Evolutionary conservation across 2,797 vertebrate species (phyloP), one percentile per base, ranked within the genome.

Genomic region (Gobionotothen gibberifrons): DNA sequence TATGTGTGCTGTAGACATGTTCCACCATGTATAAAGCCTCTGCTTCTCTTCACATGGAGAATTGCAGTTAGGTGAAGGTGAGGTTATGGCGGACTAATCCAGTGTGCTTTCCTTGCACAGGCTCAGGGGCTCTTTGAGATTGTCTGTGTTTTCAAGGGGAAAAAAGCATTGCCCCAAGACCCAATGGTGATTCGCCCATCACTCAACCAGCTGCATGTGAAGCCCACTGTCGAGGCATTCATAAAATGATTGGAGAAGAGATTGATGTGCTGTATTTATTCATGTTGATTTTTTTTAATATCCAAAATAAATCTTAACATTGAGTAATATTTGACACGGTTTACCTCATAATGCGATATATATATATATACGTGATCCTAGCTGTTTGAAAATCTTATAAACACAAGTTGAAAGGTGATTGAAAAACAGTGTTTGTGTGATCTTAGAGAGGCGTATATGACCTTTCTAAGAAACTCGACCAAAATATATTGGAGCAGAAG

Each of bases 61-160:
- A 57, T 74, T 83, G 48, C 15, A 26, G 21, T 48, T 1, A 9
- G 68, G 56, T 71, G 70, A 85, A 84, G 22, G 14, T 77, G 66
- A 81, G 60, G 81, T 52, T 67, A 26, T 6, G 22, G 44, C 42
- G 40, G 22, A 72, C 11, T 29, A 15, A 19, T 62, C 11, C 0
- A 48, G 49, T 19, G 21, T 16, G n/a, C 21, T 39, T 63, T 42
- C 36, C 59, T 22, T 61, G 48, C 44, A 51, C 10, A 29, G 22
- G 32, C n/a, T 36, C 56, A 3, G 5, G 13, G 2, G 8, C 42
- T 5, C 29, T 16, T 13, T 21, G 9, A 19, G 3, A 60, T 69
- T 2, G 32, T 9, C 42, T 36, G 21, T 54, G 3, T 58, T 43
- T 15, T 54, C 6, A 19, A 53, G 55, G 74, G 29, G 69, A 57